These are phyloP conservation scores for Panagrolaimus sp. DNA, from an alignment of 1,140 invertebrate species.

Conservation along the genomic window DNA sequence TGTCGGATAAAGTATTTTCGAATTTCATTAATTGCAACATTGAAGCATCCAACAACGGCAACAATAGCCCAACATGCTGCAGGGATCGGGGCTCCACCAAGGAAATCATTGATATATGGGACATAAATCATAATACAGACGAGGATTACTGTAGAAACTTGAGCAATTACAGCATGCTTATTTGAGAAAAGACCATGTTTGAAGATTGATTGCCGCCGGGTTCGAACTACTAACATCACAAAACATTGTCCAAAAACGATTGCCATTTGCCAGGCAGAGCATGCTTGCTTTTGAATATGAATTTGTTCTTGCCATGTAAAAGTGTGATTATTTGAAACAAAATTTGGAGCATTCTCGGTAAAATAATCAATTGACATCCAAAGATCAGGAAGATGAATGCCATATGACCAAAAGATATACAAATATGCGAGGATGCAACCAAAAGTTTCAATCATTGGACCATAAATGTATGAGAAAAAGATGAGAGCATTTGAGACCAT, in stretches of 20 bases:
- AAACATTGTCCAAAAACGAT: constrained; percentile 46
- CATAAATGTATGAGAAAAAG: constrained; percentile 36
- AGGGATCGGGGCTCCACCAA: constrained; percentile 35
- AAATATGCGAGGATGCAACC: constrained; percentile 43
- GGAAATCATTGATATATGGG: constrained; percentile 34
- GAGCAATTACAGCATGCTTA: constrained; percentile 18
- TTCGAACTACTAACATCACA: constrained; percentile 38
- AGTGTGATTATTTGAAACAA: constrained; percentile 29
- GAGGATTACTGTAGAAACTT: constrained; percentile 38
- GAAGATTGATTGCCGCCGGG: constrained; percentile 35
- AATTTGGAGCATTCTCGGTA: constrained; percentile 23
- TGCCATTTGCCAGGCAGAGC: constrained; percentile 48
- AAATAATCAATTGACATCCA: constrained; percentile 30
- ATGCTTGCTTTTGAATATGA: constrained; percentile 36
- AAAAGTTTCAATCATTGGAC: constrained; percentile 35
- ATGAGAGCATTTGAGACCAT: constrained; percentile 38
- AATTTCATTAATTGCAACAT: constrained; percentile 36
- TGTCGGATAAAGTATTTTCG: constrained; percentile 36
- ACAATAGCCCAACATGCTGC: constrained; percentile 41
- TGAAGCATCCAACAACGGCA: constrained; percentile 36
- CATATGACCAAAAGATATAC: constrained; percentile 34
- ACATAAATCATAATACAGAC: constrained; percentile 36
- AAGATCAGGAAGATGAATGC: constrained; percentile 33
- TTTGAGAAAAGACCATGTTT: constrained; percentile 33
- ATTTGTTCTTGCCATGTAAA: constrained; percentile 37